Evolutionary conservation across 1,140 invertebrate species (phyloP), one percentile per base, ranked within the genome.

Genomic region (Drosophila micromelanica): DNA sequence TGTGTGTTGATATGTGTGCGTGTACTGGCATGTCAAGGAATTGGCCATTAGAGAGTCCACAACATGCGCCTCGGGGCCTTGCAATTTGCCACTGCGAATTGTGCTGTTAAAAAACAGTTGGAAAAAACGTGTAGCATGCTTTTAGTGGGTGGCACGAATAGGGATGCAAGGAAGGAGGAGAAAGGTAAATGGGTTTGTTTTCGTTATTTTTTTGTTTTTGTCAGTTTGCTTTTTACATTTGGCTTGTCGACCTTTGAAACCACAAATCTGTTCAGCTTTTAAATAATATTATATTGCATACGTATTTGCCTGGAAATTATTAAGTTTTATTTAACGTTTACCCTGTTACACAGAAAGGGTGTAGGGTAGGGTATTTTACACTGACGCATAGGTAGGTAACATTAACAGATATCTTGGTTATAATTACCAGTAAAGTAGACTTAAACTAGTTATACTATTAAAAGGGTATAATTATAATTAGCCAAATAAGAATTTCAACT

Each of bases 11-110:
- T 52, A 38, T 45, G 27, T 43, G 37, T 40, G 35, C 48, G 63
- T 35, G 37, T 46, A 37, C 8, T 59, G 69, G 62, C 46, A 72
- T 72, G 69, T 67, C 62, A 72, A 72, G 62, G 46, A 51, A 72
- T 72, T 65, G 37, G 61, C 54, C 62, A 65, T 72, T 65, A 72
- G 69, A 57, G 55, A 51, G 62, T 20, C 13, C 48, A 46, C 45
- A 11, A 65, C 69, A 57, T 61, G 65, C 56, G 38, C 46, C 46
- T 61, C 12, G 48, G 48, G 56, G 49, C 37, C 56, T 27, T 57
- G 62, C 54, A 72, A 72, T 65, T 72, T 72, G 52, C 62, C 68
- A 57, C 45, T 61, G 56, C 13, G 40, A 57, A 57, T 57, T 57
- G 40, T 57, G 40, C 40, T 57, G 13, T 15, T 30, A 23, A 49